Evolutionary conservation across 2,888 invertebrate species (phyloP).

Genomic region (Melieria crassipennis): DNA sequence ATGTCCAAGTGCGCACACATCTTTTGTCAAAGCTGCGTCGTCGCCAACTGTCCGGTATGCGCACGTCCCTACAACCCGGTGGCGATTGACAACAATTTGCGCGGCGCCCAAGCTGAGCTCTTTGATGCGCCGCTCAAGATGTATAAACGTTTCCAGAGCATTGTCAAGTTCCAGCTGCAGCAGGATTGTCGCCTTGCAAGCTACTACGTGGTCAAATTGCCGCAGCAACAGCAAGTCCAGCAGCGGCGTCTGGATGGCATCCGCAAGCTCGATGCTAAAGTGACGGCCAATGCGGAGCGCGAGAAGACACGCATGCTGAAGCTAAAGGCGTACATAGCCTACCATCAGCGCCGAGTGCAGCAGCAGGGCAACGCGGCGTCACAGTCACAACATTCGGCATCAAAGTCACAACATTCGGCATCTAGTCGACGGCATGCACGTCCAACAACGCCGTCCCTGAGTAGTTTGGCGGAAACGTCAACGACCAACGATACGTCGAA

Average conservation of each 20-base stretch:
- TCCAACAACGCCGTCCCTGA: background rate
- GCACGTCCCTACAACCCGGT: slow-evolving; percentile 30
- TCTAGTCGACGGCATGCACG: too few relatives aligned
- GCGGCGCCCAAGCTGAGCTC: slow-evolving; percentile 33
- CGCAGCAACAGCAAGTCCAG: background rate
- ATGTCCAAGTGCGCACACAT: too few relatives aligned
- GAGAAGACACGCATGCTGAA: slow-evolving; percentile 42
- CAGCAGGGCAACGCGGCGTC: slow-evolving; percentile 35
- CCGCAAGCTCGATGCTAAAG: slow-evolving; percentile 3
- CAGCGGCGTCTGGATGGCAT: background rate
- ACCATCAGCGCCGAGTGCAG: slow-evolving; percentile 41
- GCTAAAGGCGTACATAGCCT: slow-evolving; percentile 39
- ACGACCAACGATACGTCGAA: too few relatives aligned
- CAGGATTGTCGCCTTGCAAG: slow-evolving; percentile 32
- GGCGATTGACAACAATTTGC: slow-evolving; percentile 38
- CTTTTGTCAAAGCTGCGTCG: too few relatives aligned
- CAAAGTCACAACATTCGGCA: background rate
- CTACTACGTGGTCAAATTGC: slow-evolving; percentile 27
- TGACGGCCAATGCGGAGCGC: slow-evolving; percentile 3
- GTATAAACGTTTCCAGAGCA: slow-evolving; percentile 34
- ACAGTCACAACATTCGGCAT: background rate
- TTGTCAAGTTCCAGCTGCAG: slow-evolving; percentile 41
- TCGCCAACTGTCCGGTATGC: slow-evolving; percentile 36
- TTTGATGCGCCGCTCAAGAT: slow-evolving; percentile 37
- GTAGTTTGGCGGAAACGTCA: too few relatives aligned